These are phyloP conservation scores for Misgurnus anguillicaudatus DNA, from an alignment of 2,113 vertebrate genomes.

Conservation along the genomic window DNA sequence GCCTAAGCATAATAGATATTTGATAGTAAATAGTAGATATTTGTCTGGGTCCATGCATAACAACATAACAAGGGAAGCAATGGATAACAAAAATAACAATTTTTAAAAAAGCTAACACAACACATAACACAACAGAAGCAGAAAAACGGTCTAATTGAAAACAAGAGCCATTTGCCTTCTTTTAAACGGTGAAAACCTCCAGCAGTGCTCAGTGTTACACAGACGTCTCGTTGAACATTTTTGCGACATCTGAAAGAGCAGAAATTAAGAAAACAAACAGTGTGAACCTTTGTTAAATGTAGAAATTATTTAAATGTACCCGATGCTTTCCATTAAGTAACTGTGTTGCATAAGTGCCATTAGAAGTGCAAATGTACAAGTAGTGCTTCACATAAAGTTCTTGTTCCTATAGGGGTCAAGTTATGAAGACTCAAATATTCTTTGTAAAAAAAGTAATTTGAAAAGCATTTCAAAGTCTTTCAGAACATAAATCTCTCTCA, in stretches of 20 bases:
- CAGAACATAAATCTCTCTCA: neutral
- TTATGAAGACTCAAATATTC: neutral
- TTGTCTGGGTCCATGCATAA: conserved; percentile 20
- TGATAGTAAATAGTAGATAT: conserved; percentile 18
- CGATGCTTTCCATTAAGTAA: neutral
- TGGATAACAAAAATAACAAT: neutral
- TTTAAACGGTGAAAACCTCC: conserved; percentile 64
- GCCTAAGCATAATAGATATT: neutral
- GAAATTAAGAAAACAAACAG: conserved; percentile 26
- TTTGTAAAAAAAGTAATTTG: neutral
- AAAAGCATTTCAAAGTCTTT: neutral
- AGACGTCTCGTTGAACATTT: conserved; percentile 48
- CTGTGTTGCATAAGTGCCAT: neutral
- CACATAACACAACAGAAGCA: conserved; percentile 33
- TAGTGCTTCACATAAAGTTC: neutral
- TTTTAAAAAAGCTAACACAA: conserved; percentile 15
- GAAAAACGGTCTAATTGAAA: conserved; percentile 63
- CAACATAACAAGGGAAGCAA: conserved; percentile 14
- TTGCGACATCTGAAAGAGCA: conserved; percentile 32
- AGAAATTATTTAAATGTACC: conserved; percentile 30
- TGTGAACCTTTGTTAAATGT: conserved; percentile 12
- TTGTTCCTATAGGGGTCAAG: neutral
- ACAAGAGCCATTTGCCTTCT: conserved; percentile 49
- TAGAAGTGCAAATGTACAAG: conserved; percentile 9
- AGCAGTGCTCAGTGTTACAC: conserved; percentile 59